Evolutionary conservation across 1,140 invertebrate genomes (phyloP).

Genomic region (Zelostemma sp.): DNA sequence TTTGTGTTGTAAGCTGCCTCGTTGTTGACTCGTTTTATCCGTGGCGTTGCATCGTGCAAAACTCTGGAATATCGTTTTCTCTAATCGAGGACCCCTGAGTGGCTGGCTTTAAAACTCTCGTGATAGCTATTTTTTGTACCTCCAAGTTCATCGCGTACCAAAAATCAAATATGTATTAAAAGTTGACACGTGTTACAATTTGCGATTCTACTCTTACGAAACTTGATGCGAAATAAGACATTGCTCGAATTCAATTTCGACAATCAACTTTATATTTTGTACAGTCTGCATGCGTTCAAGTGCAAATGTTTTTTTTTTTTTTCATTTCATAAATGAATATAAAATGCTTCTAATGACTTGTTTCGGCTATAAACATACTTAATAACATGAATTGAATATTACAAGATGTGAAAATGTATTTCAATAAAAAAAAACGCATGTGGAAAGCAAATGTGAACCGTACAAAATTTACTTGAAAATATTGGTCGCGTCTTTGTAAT

Average conservation of each 20-base stretch:
- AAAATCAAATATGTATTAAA: not conserved
- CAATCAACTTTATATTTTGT: not conserved
- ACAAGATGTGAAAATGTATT: conserved; percentile 24
- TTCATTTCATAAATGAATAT: not conserved
- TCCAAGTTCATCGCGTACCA: not conserved
- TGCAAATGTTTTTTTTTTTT: not conserved
- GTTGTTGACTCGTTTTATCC: conserved; percentile 2
- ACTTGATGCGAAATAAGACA: not conserved
- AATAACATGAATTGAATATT: conserved; percentile 25
- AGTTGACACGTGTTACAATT: no score
- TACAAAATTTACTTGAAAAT: no score
- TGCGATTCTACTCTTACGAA: not conserved
- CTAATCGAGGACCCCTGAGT: not conserved
- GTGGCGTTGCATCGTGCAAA: not conserved
- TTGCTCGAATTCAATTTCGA: not conserved
- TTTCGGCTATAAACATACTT: not conserved
- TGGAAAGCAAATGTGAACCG: no score
- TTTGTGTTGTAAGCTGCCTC: not conserved
- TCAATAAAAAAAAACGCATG: conserved; percentile 11
- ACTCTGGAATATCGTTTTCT: not conserved
- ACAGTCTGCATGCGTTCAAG: not conserved
- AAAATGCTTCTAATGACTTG: not conserved
- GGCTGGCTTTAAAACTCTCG: not conserved
- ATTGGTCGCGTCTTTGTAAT: no score
- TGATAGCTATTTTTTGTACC: not conserved